phyloP scores from a whole-genome alignment of 2,888 invertebrate species.

The Apotomis betuletana region DNA sequence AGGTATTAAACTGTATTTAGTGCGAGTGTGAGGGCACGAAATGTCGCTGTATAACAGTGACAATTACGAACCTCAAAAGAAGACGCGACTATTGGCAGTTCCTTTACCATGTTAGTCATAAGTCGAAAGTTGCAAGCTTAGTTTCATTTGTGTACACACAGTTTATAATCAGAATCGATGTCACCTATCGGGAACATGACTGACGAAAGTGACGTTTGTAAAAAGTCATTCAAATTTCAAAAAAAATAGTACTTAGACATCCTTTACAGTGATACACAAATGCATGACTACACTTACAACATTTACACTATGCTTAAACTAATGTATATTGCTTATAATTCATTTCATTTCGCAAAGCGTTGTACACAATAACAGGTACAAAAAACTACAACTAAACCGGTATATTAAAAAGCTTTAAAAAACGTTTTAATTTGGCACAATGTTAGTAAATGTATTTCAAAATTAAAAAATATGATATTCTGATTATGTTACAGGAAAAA shows the following conservation, averaged over 20 bases:
- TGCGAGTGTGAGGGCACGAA: no score
- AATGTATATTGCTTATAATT: neutral
- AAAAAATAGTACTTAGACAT: no score
- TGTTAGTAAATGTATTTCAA: slow-evolving; percentile 52
- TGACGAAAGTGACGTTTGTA: no score
- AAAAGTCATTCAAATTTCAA: no score
- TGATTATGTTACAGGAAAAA: neutral
- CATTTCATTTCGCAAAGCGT: slow-evolving; percentile 35
- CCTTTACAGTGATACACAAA: neutral
- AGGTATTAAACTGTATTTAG: neutral
- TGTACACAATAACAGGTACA: slow-evolving; percentile 52
- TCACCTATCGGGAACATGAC: no score
- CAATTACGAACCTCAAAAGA: no score
- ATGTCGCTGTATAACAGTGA: no score
- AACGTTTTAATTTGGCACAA: slow-evolving; percentile 65
- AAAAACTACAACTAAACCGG: slow-evolving; percentile 46
- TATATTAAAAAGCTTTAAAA: slow-evolving; percentile 50
- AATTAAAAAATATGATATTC: slow-evolving; percentile 1
- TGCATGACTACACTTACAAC: neutral
- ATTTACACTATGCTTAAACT: neutral
- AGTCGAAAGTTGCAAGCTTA: no score
- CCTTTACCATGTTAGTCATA: no score
- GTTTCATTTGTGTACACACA: no score
- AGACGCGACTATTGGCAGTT: no score
- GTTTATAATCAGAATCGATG: no score